Evolutionary conservation across 2,113 vertebrate species (phyloP), one percentile per base, ranked within the genome.

Genomic region (Glaucomys volans): DNA sequence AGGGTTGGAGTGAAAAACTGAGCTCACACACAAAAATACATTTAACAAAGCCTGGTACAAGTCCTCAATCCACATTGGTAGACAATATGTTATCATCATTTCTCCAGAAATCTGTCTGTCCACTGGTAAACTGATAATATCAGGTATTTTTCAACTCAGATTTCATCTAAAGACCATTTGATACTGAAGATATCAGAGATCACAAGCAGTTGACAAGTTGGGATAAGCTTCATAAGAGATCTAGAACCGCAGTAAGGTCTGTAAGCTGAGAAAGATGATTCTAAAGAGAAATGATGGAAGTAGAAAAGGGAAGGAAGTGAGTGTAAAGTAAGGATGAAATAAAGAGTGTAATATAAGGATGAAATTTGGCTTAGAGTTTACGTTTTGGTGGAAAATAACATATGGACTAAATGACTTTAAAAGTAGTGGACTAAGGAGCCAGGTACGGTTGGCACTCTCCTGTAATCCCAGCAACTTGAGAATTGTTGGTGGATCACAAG

Each of bases 121-220:
- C 22, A 47, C 8, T 50, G 30, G 37, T 88, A 88, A 87, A 67
- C 5, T 50, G 71, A 64, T 62, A 94, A 13, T 69, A 71, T 35
- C 54, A 82, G 7, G 30, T 57, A 77, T 91, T 69, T 96, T 92
- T 96, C 69, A 94, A 92, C 32, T 85, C 77, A n/a, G 54, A 82
- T 79, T 72, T 52, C 12, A 75, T 6, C 0, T 22, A 81, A 75
- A 26, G 28, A 64, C 40, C 13, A 79, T 18, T 30, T 0, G 40
- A 80, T 64, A 87, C 8, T 59, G 10, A 95, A 47, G 62, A 83
- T 69, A 77, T 42, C 47, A 71, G n/a, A 83, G 47, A 95, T 66
- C 35, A 75, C 18, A 20, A 67, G 4, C 9, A 85, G 10, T 35
- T 69, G 5, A 71, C 13, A 81, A 81, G 26, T 59, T 40, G 30